Percentiles rank a stretch among this genome's conserved stretches.
Evolutionary conservation across 2,888 invertebrate genomes (phyloP).

Genomic region (Archaeoteleia sp.): DNA sequence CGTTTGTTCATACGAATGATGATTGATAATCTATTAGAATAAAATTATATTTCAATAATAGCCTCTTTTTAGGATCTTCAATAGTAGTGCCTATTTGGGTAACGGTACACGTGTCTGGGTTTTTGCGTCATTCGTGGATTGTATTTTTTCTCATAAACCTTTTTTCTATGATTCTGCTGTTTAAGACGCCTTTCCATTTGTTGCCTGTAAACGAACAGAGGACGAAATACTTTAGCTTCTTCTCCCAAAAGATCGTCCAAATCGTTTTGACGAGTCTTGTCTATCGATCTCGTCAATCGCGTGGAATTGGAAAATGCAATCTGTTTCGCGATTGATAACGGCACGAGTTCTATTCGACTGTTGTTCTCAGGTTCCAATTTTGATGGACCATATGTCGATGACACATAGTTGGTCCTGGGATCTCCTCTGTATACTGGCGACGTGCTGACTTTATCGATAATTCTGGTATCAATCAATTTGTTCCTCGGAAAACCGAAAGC

Average conservation of each 20-base stretch:
- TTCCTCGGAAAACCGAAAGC: conserved; percentile 54
- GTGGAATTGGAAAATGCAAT: not conserved
- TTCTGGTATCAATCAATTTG: conserved; percentile 32
- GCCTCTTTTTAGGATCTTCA: not conserved
- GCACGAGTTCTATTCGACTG: conserved; percentile 46
- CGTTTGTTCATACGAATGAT: too few relatives aligned
- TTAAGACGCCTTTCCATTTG: conserved; percentile 57
- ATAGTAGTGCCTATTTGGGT: conserved; percentile 17
- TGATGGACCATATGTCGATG: too few relatives aligned
- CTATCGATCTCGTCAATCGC: conserved; percentile 12
- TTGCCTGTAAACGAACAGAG: conserved; percentile 67
- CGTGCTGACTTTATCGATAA: conserved; percentile 25
- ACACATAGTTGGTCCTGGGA: conserved; percentile 15
- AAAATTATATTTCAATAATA: not conserved
- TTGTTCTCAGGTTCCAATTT: conserved; percentile 29
- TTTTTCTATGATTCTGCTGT: conserved; percentile 15
- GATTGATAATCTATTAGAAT: not conserved
- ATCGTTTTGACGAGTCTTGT: not conserved
- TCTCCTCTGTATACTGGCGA: conserved; percentile 23
- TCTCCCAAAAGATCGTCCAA: conserved; percentile 60
- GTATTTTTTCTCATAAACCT: conserved; percentile 26
- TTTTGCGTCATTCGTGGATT: conserved; percentile 9
- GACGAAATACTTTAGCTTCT: conserved; percentile 68
- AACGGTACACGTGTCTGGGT: conserved; percentile 18
- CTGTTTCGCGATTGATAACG: not conserved